These are phyloP conservation scores for Helostoma temminkii DNA, from an alignment of 2,797 vertebrate species.

Conservation along the genomic window DNA sequence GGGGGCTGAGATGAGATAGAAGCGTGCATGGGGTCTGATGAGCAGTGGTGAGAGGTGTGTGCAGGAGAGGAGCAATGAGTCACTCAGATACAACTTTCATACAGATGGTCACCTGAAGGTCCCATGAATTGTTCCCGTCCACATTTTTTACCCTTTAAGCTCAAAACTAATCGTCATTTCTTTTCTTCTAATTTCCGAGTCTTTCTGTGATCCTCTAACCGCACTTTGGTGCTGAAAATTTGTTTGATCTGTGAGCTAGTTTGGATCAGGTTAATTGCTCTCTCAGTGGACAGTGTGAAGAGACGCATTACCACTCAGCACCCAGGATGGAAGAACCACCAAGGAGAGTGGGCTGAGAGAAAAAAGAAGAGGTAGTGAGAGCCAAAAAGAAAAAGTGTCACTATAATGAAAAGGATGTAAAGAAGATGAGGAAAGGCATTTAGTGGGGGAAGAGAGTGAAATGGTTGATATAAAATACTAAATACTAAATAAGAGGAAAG, in stretches of 20 bases:
- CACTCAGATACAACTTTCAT: constrained; percentile 39
- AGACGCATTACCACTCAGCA: constrained; percentile 45
- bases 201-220: constrained; percentile 12
- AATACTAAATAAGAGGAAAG: too few relatives aligned
- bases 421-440: neutral
- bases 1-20: constrained; percentile 74
- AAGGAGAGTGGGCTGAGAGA: neutral
- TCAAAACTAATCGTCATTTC: neutral
- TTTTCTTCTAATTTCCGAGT: neutral
- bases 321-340: constrained; percentile 13
- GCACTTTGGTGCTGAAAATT: constrained; percentile 22
- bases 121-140: constrained; percentile 18
- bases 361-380: neutral
- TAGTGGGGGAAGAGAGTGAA: neutral
- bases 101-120: constrained; percentile 33
- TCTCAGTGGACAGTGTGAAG: constrained; percentile 51
- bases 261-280: constrained; percentile 74
- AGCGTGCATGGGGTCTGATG: constrained; percentile 62
- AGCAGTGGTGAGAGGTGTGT: constrained; percentile 50
- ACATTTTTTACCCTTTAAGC: constrained; percentile 4
- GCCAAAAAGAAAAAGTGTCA: neutral
- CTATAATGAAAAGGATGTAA: constrained; percentile 3
- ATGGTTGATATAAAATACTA: too few relatives aligned
- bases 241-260: constrained; percentile 60
- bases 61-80: constrained; percentile 56